These are phyloP conservation scores for Microvelia longipes DNA, from an alignment of 1,140 invertebrate genomes.

Conservation along the genomic window DNA sequence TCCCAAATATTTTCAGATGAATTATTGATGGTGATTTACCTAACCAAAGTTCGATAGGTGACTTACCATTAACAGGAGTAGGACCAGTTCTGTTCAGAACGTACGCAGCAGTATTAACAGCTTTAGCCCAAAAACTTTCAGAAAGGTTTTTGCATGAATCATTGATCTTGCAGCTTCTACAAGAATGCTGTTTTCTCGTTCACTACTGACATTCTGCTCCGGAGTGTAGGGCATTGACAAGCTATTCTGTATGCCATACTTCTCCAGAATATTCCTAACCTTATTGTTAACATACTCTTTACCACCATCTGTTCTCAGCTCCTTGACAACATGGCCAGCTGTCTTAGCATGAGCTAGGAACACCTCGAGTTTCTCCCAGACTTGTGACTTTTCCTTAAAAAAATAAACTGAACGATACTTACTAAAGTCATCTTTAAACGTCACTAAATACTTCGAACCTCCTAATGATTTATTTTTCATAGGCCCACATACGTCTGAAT, in stretches of 20 bases:
- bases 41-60: neutral
- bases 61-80: neutral
- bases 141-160: neutral
- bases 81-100: neutral
- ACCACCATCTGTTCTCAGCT: constrained; percentile 26
- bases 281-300: constrained; percentile 21
- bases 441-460: neutral
- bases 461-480: neutral
- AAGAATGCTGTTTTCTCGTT: neutral
- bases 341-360: constrained; percentile 1
- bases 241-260: constrained; percentile 11
- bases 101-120: neutral
- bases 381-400: neutral
- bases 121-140: neutral
- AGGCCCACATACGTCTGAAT: neutral
- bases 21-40: neutral
- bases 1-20: neutral
- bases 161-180: neutral
- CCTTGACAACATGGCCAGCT: constrained; percentile 21
- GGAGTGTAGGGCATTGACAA: constrained; percentile 14
- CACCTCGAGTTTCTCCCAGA: neutral
- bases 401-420: neutral
- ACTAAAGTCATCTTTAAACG: neutral
- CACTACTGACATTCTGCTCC: constrained; percentile 11
- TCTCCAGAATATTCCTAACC: constrained; percentile 19